These are phyloP conservation scores for Pollicipes pollicipes DNA, from an alignment of 1,140 invertebrate genomes.

Conservation along the genomic window DNA sequence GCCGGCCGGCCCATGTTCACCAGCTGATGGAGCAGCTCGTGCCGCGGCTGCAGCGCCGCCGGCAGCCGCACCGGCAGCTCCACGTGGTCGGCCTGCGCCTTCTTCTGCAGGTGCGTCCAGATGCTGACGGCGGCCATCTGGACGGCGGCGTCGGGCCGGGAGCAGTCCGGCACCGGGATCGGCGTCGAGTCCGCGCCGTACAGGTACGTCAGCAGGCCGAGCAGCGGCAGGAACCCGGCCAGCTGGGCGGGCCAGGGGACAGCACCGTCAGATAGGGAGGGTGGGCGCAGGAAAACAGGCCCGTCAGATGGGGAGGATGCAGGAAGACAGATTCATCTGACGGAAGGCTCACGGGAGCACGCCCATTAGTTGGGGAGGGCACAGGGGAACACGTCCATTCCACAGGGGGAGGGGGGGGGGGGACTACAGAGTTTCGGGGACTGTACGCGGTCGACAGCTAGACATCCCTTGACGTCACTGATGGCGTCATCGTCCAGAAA, in stretches of 20 bases:
- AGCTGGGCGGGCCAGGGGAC: conserved; percentile 29
- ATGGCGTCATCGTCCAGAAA: too few relatives aligned
- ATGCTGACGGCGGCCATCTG: conserved; percentile 87
- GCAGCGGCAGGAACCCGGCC: conserved; percentile 71
- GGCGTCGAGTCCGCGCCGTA: conserved; percentile 56
- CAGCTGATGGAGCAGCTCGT: conserved; percentile 38
- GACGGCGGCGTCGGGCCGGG: conserved; percentile 61
- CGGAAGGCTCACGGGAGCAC: too few relatives aligned
- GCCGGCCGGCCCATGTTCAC: not conserved
- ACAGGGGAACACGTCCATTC: too few relatives aligned
- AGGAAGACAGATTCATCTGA: too few relatives aligned
- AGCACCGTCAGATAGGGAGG: too few relatives aligned
- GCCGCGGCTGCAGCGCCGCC: conserved; percentile 59
- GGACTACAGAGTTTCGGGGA: too few relatives aligned
- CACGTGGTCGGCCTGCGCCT: conserved; percentile 64
- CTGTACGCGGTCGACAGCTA: too few relatives aligned
- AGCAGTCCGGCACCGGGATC: conserved; percentile 71
- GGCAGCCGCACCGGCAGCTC: conserved; percentile 62
- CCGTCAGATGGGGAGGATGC: too few relatives aligned
- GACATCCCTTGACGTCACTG: too few relatives aligned
- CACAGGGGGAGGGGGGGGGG: too few relatives aligned
- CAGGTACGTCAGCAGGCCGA: conserved; percentile 50
- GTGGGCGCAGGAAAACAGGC: too few relatives aligned
- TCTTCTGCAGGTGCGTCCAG: conserved; percentile 88
- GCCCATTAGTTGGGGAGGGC: too few relatives aligned